Percentiles rank a stretch among this genome's conserved stretches.
phyloP scores from a whole-genome alignment of 1,140 invertebrate genomes.

The Aphelenchoides fujianensis region DNA sequence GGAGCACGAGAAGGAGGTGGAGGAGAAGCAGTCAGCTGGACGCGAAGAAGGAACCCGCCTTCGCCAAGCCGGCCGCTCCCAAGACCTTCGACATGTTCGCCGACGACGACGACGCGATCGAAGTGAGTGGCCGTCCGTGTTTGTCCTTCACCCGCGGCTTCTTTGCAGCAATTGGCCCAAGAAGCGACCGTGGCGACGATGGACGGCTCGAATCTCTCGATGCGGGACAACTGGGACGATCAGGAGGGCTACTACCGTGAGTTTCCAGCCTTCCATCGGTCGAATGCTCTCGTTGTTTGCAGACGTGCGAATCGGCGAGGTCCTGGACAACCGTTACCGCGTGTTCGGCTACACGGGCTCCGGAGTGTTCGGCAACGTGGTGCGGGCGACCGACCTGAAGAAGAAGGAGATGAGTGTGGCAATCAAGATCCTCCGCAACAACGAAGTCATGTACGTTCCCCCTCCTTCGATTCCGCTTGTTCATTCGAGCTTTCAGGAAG shows the following conservation, averaged over 20 bases:
- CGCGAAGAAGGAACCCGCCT: conserved; percentile 16
- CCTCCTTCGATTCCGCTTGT: neutral
- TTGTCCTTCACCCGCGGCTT: conserved; percentile 4
- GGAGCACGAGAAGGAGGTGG: conserved; percentile 30
- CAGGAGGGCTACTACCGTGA: conserved; percentile 92
- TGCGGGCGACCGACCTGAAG: conserved; percentile 83
- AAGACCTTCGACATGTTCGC: conserved; percentile 60
- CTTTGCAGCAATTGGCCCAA: conserved; percentile 27
- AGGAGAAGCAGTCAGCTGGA: conserved; percentile 25
- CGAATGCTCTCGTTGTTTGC: conserved; percentile 17
- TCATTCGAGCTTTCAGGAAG: conserved; percentile 71
- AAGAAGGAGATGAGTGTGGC: conserved; percentile 85
- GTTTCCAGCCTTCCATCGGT: conserved; percentile 30
- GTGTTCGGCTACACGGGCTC: conserved; percentile 98
- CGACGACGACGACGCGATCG: conserved; percentile 51
- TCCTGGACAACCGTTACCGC: conserved; percentile 81
- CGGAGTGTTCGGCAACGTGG: conserved; percentile 97
- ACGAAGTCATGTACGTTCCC: conserved; percentile 92
- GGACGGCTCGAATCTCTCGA: conserved; percentile 78
- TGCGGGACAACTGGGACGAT: conserved; percentile 99
- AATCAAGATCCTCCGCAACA: conserved; percentile 98
- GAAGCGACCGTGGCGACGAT: conserved; percentile 69
- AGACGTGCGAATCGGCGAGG: conserved; percentile 88
- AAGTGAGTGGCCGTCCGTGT: conserved; percentile 27
- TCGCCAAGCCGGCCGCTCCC: neutral